Evolutionary conservation across 2,797 vertebrate genomes (phyloP).

Genomic region (Danio aesculapii): DNA sequence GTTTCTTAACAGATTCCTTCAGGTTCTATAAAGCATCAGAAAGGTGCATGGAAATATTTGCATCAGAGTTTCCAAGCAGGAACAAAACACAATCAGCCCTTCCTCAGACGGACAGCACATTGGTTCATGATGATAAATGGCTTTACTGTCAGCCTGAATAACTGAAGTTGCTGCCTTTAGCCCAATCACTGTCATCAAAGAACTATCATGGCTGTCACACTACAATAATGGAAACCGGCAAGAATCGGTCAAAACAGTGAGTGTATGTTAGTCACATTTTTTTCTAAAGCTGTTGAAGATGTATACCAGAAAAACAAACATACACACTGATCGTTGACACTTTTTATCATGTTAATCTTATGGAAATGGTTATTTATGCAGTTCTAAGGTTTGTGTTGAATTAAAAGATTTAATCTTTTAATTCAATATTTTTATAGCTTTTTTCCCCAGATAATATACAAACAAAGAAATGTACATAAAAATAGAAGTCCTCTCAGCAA

Average conservation of each 20-base stretch:
- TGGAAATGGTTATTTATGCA: no score
- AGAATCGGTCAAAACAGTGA: not conserved
- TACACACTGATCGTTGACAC: no score
- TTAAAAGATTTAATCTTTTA: no score
- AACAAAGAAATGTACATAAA: no score
- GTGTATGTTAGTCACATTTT: not conserved
- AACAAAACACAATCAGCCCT: conserved; percentile 27
- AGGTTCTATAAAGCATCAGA: not conserved
- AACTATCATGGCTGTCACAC: not conserved
- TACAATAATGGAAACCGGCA: conserved; percentile 56
- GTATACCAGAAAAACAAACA: not conserved
- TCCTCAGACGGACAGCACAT: conserved; percentile 4
- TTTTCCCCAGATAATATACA: no score
- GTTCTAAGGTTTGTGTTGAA: no score
- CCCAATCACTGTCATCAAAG: conserved; percentile 37
- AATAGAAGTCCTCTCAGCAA: no score
- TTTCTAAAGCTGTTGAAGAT: not conserved
- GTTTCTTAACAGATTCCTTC: not conserved
- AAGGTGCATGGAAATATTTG: not conserved
- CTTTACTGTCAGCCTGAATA: conserved; percentile 27
- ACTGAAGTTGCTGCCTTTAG: conserved; percentile 28
- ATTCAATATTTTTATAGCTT: no score
- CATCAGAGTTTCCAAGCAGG: not conserved
- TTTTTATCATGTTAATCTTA: no score
- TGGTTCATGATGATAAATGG: conserved; percentile 20